A percentile compares a stretch with the other conserved stretches of the same genome.
Evolutionary conservation across 2,888 invertebrate genomes (phyloP).

Genomic region (Drosophila leonis): DNA sequence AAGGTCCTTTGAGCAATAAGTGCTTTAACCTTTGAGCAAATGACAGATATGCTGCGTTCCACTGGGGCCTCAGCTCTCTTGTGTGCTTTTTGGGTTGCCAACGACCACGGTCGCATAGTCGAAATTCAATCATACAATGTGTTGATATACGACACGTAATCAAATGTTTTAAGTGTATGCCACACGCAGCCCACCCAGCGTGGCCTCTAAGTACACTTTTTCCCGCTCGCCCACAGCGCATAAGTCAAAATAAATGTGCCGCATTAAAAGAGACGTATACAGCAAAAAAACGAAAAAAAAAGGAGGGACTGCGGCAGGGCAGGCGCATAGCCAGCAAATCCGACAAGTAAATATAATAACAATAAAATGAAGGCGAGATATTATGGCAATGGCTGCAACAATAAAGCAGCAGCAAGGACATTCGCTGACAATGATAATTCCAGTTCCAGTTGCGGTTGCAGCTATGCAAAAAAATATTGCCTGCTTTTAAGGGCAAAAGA

Average conservation of each 20-base stretch:
- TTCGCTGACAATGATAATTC: conserved; percentile 39
- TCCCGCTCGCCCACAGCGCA: conserved; percentile 15
- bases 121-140: conserved; percentile 73
- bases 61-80: background rate
- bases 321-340: conserved; percentile 58
- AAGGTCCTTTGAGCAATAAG: background rate
- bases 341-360: conserved; percentile 82
- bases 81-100: conserved; percentile 38
- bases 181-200: conserved; percentile 65
- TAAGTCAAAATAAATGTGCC: conserved; percentile 58
- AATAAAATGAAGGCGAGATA: conserved; percentile 80
- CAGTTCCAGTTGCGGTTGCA: conserved; percentile 28
- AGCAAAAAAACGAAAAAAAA: background rate
- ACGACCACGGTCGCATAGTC: conserved; percentile 40
- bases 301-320: background rate
- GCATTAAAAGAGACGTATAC: conserved; percentile 52
- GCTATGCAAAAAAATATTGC: conserved; percentile 1
- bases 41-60: conserved; percentile 2
- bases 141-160: conserved; percentile 80
- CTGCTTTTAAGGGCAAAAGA: background rate
- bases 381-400: conserved; percentile 71
- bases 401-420: conserved; percentile 69
- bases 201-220: conserved; percentile 20
- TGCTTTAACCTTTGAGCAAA: background rate
- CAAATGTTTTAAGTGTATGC: conserved; percentile 76